phyloP scores from a whole-genome alignment of 2,888 invertebrate genomes.

The Parascotia fuliginaria region DNA sequence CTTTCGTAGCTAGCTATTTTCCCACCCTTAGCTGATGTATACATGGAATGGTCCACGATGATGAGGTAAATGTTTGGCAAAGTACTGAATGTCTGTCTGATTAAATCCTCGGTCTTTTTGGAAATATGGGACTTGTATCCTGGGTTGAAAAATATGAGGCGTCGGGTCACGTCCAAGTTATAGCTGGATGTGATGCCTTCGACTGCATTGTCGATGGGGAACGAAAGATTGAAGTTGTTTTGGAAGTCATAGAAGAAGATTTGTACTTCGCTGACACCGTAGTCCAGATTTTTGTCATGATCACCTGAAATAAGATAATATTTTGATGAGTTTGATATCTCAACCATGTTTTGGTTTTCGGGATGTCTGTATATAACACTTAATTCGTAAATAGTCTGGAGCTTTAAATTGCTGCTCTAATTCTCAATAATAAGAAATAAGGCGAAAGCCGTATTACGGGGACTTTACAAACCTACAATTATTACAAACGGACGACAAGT shows the following conservation, averaged over 20 bases:
- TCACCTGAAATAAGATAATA: conserved; percentile 60
- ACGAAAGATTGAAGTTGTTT: conserved; percentile 68
- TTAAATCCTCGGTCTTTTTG: conserved; percentile 66
- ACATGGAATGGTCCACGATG: conserved; percentile 74
- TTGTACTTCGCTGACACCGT: conserved; percentile 63
- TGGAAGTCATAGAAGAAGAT: conserved; percentile 78
- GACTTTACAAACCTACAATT: too few species aligned
- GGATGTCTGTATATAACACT: too few species aligned
- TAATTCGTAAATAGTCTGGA: too few species aligned
- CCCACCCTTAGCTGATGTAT: conserved; percentile 68
- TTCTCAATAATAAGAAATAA: too few species aligned
- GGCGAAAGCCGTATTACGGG: too few species aligned
- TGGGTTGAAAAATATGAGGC: conserved; percentile 74
- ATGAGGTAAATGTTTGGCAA: conserved; percentile 69
- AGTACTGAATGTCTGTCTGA: conserved; percentile 68
- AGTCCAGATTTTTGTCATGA: conserved; percentile 62
- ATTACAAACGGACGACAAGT: too few species aligned
- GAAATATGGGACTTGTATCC: conserved; percentile 77
- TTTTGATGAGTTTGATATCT: not conserved
- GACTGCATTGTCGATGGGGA: conserved; percentile 60
- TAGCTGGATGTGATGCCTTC: conserved; percentile 60
- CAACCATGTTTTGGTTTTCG: not conserved
- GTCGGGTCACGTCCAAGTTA: conserved; percentile 66
- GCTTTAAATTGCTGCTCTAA: too few species aligned
- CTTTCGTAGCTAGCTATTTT: conserved; percentile 71